Base-by-base conservation (phyloP, 2,113 vertebrate genomes). In the Rhinolophus sinicus region DNA sequence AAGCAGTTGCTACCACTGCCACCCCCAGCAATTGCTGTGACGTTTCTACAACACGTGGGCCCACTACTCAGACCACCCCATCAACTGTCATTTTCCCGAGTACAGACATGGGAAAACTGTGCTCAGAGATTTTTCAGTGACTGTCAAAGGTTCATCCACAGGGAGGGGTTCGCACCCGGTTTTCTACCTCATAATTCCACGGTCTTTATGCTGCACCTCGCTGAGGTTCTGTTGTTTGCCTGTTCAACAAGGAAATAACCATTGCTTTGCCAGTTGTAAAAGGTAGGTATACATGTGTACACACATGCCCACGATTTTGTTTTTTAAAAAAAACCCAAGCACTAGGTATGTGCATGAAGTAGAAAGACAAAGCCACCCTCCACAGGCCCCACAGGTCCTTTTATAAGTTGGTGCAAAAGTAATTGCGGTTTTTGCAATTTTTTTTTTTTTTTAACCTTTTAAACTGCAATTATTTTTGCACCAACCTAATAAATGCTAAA, bases 1-100 rank as follows among this genome's bases (percentile, higher is more conserved):
- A 85, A 21, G 56, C 1, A 0, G n/a, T 5, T 16, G 30, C 16
- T 47, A 13, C 2, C 4, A 81, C 30, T 15, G 14, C 14, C n/a
- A 22, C 10, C 26, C 14, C 30, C 35, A 7, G 60, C 54, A 40
- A 16, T 5, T 0, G n/a, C 38, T 33, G 1, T 50, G 22, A 19
- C 26, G 26, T 5, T 69, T 33, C 18, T 18, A 18, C 5, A 19
- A 52, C n/a, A 7, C 58, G 2, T 21, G 0, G 14, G 38, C 19
- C 54, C 54, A 4, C 30, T 15, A 28, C 38, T 19, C 56, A 7
- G 22, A 75, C 87, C 24, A 24, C 19, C 38, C 38, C 14, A 15
- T 1, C 24, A 35, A 47, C 24, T 8, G 56, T 13, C 0, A 38
- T 10, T 28, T n/a, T 44, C 26, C 56, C 73, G 15, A 9, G 15